These are phyloP conservation scores for Phrynosoma platyrhinos DNA, from an alignment of 2,113 vertebrate species.

Conservation along the genomic window DNA sequence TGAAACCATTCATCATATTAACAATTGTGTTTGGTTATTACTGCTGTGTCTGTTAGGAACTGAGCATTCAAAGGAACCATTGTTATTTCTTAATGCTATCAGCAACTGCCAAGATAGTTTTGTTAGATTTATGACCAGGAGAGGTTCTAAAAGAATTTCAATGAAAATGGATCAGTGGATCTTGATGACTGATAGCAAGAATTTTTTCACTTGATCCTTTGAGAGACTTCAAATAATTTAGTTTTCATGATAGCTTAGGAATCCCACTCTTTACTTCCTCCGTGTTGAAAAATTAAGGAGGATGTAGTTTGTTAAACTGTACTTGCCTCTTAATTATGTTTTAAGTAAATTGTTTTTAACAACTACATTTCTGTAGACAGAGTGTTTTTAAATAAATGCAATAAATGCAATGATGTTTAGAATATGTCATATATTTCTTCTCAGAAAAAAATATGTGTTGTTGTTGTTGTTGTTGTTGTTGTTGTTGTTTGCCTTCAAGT, in stretches of 20 bases:
- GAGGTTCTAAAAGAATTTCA: conserved; percentile 18
- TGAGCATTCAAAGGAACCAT: not conserved
- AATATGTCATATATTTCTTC: too few relatives aligned
- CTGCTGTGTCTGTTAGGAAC: not conserved
- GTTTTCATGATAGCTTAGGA: not conserved
- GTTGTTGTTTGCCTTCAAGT: too few relatives aligned
- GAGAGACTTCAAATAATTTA: not conserved
- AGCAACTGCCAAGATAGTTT: conserved; percentile 8
- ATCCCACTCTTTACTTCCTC: not conserved
- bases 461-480: too few relatives aligned
- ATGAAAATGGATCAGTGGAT: not conserved
- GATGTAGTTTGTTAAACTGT: not conserved
- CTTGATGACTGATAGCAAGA: not conserved
- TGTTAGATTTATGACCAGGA: conserved; percentile 12
- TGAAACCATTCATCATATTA: not conserved
- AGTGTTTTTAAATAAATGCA: not conserved
- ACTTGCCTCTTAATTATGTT: not conserved
- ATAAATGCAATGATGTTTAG: too few relatives aligned
- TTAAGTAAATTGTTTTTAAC: not conserved
- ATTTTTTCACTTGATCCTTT: conserved; percentile 9
- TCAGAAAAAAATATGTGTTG: too few relatives aligned
- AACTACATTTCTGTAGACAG: not conserved
- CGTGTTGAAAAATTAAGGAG: not conserved
- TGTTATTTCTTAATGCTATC: not conserved
- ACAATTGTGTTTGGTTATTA: not conserved